These are phyloP conservation scores for Corydoras maculifer DNA, from an alignment of 2,113 vertebrate genomes.

Conservation along the genomic window DNA sequence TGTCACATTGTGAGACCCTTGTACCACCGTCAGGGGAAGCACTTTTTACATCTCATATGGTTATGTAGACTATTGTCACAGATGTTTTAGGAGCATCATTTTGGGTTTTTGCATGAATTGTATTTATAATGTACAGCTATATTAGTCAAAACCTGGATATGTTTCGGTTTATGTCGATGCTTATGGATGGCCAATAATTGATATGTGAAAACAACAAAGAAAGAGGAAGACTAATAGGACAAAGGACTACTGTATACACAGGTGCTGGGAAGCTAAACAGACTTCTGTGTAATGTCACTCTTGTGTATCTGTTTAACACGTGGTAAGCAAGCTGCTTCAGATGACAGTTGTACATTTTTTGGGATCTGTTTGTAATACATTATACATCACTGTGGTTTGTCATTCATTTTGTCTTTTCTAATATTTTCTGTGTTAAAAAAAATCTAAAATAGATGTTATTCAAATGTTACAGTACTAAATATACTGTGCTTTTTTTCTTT, in stretches of 20 bases:
- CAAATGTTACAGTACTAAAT: conserved; percentile 69
- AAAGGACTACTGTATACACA: conserved; percentile 26
- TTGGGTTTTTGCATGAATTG: conserved; percentile 66
- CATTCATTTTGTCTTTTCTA: conserved; percentile 49
- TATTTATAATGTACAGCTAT: conserved; percentile 67
- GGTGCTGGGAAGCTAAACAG: conserved; percentile 10
- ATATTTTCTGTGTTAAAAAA: conserved; percentile 48
- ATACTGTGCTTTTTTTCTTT: conserved; percentile 60
- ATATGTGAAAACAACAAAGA: conserved; percentile 46
- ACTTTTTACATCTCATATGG: conserved; percentile 1
- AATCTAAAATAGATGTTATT: conserved; percentile 56
- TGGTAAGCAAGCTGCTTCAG: conserved; percentile 28
- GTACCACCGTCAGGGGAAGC: neutral
- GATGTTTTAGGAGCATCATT: conserved; percentile 50
- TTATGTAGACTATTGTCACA: conserved; percentile 23
- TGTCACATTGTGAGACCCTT: neutral
- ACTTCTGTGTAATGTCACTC: neutral
- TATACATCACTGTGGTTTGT: conserved; percentile 48
- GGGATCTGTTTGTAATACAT: conserved; percentile 44
- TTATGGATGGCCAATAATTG: conserved; percentile 62
- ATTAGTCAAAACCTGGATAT: conserved; percentile 60
- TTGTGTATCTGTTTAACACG: conserved; percentile 17
- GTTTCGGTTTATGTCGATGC: conserved; percentile 59
- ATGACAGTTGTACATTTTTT: conserved; percentile 29
- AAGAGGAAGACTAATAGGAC: conserved; percentile 27